A percentile compares a stretch with the other conserved stretches of the same genome.
These are phyloP conservation scores for Noturus placidus DNA, from an alignment of 2,113 vertebrate genomes.

Conservation along the genomic window DNA sequence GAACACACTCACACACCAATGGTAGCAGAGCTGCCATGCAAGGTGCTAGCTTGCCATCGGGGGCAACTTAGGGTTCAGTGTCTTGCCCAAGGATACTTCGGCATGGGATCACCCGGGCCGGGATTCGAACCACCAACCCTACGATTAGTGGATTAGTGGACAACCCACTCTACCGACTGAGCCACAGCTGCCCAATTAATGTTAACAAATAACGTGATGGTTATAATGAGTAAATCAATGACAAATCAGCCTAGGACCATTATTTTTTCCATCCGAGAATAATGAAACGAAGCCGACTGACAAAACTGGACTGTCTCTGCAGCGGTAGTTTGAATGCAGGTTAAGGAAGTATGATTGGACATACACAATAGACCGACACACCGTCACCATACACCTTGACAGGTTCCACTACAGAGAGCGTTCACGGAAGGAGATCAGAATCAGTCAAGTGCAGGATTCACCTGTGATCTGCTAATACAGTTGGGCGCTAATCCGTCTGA, in stretches of 20 bases:
- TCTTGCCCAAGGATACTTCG: too few species aligned
- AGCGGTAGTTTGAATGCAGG: not conserved
- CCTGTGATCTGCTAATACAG: conserved; percentile 71
- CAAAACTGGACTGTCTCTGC: not conserved
- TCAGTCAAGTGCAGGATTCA: conserved; percentile 62
- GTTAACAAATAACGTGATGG: not conserved
- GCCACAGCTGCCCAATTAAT: too few species aligned
- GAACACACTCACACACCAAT: too few species aligned
- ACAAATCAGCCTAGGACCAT: not conserved
- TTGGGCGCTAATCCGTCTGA: conserved; percentile 66
- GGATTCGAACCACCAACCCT: too few species aligned
- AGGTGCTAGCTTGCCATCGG: too few species aligned
- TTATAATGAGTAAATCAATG: not conserved
- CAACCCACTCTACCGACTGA: too few species aligned
- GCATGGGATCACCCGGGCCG: too few species aligned
- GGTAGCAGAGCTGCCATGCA: too few species aligned
- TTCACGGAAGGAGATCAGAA: conserved; percentile 59
- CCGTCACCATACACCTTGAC: not conserved
- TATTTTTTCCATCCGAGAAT: not conserved
- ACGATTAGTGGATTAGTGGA: too few species aligned
- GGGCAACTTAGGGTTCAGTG: too few species aligned
- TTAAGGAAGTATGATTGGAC: not conserved
- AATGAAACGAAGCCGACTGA: not conserved
- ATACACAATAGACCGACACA: not conserved
- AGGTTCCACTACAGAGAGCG: conserved; percentile 60